Evolutionary conservation across 1,140 invertebrate genomes (phyloP).

Genomic region (Zaprionus taronus): DNA sequence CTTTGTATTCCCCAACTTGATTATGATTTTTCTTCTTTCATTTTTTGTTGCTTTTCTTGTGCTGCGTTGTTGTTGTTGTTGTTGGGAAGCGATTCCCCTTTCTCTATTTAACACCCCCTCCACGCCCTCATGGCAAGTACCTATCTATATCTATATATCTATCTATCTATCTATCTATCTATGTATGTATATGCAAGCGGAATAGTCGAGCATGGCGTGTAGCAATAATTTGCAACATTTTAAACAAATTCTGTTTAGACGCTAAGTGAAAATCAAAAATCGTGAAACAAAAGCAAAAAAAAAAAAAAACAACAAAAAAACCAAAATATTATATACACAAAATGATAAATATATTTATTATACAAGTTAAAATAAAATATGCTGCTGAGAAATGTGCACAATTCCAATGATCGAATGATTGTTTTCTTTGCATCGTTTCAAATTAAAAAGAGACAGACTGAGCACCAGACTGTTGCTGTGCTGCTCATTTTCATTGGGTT

Average conservation of each 20-base stretch:
- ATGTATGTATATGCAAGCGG: background rate
- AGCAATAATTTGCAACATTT: slow-evolving; percentile 67
- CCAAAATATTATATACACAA: slow-evolving; percentile 8
- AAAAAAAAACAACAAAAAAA: background rate
- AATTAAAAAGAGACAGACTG: background rate
- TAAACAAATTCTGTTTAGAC: slow-evolving; percentile 59
- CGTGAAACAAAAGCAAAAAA: slow-evolving; percentile 18
- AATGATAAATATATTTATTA: slow-evolving; percentile 56
- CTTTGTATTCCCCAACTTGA: background rate
- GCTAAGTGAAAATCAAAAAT: slow-evolving; percentile 57
- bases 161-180: slow-evolving; percentile 3
- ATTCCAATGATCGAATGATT: slow-evolving; percentile 19
- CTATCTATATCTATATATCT: slow-evolving; percentile 12
- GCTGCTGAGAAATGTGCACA: slow-evolving; percentile 51
- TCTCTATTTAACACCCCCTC: slow-evolving; percentile 1
- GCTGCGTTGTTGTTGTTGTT: slow-evolving; percentile 20
- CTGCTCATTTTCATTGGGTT: slow-evolving; percentile 1
- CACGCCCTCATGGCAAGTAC: slow-evolving; percentile 15
- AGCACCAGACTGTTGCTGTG: background rate
- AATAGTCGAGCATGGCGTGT: slow-evolving; percentile 31
- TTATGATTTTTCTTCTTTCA: background rate
- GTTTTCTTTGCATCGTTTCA: background rate
- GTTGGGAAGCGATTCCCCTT: background rate
- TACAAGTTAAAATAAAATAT: slow-evolving; percentile 55
- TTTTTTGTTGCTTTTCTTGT: background rate